Conservation (phyloP, 2,888 invertebrate species). For the Dione juno region DNA sequence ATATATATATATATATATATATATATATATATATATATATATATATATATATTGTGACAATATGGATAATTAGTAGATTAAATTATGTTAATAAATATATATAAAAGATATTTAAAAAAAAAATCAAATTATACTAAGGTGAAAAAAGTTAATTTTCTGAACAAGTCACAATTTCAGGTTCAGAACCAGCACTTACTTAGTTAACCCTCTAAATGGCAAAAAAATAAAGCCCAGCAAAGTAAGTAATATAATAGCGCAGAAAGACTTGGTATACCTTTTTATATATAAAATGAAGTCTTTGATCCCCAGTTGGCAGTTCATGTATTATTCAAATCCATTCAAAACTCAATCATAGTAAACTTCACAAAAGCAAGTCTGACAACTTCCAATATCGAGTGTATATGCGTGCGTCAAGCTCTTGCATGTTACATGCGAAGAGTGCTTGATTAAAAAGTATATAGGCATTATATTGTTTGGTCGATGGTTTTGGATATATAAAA, state of each 20-base stretch:
- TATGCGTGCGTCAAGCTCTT: conserved; percentile 4
- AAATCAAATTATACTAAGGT: too few relatives aligned
- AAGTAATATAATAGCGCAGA: background rate
- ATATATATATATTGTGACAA: too few relatives aligned
- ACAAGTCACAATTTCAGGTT: too few relatives aligned
- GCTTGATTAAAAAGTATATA: conserved; percentile 3
- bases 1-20: too few relatives aligned
- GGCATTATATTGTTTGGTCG: background rate
- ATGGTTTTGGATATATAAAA: too few relatives aligned
- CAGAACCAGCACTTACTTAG: too few relatives aligned
- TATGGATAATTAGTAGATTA: too few relatives aligned
- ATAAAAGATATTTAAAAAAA: too few relatives aligned
- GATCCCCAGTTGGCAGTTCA: conserved; percentile 14
- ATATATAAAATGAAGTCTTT: conserved; percentile 4
- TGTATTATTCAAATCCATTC: conserved; percentile 21
- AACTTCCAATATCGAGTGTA: background rate
- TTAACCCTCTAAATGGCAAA: too few relatives aligned
- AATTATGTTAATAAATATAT: too few relatives aligned
- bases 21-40: too few relatives aligned
- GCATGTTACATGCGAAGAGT: conserved; percentile 5
- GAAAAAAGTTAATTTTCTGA: too few relatives aligned
- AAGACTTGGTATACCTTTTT: background rate
- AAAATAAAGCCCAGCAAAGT: background rate
- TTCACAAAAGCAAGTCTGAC: conserved; percentile 11
- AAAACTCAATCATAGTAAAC: conserved; percentile 11